Evolutionary conservation across 2,888 invertebrate genomes (phyloP), one percentile per base, ranked within the genome.

Genomic region (Cantharis nigra): DNA sequence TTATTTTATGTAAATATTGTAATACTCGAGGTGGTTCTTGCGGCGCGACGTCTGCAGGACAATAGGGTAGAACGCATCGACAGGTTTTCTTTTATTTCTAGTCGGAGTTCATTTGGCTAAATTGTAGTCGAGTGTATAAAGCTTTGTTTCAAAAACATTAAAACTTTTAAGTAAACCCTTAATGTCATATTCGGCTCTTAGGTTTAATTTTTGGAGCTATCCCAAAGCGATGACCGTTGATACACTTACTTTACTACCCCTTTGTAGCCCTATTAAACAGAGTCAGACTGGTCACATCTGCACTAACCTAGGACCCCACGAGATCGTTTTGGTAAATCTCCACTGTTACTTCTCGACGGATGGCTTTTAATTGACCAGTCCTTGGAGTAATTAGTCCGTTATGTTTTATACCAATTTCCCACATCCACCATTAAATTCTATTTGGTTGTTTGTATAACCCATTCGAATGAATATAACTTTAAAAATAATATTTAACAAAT

Each of bases 361-460:
- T 79, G 80, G 79, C 78, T 80, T 84, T 83, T 84, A 85, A 85
- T 85, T 84, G 84, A 84, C 84, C 81, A 78, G 83, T 72, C 83
- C 84, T 83, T 82, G 81, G 84, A 83, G 84, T 85, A 85, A 85
- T 85, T 85, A 85, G 76, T 82, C 80, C 80, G 72, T 75, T 80
- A 80, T 81, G 80, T 79, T 79, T 80, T 78, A 80, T 81, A 81
- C 79, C 80, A 81, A 80, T 81, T 80, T 75, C 78, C 82, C 80
- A 80, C 79, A 78, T 79, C 81, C 74, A 77, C 78, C 79, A 80
- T 81, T 80, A 82, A 82, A 83, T 83, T 81, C 79, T 81, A 82
- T 85, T 84, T 85, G 83, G 83, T 82, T 83, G 82, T 49, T 49
- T 30, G 10, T 30, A 30, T 9, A 28, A 28, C 30, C 30, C 30